Conservation (phyloP, 1,140 invertebrate genomes). For the Orussus abietinus region DNA sequence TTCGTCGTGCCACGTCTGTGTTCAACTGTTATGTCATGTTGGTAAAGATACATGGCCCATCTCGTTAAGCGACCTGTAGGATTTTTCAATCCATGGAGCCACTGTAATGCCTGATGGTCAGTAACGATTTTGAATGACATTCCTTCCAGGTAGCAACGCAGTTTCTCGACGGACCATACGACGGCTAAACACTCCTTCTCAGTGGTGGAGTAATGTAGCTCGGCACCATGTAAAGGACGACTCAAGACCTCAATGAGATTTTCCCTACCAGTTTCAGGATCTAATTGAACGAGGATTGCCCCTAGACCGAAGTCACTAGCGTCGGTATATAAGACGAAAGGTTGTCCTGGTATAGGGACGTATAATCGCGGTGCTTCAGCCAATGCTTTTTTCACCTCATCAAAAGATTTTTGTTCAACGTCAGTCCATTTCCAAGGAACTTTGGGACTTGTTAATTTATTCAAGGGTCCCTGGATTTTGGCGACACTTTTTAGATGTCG, state of each 20-base stretch:
- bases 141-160: slow-evolving; percentile 27
- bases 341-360: not conserved
- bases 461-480: slow-evolving; percentile 8
- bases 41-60: slow-evolving; percentile 8
- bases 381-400: slow-evolving; percentile 10
- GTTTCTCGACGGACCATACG: slow-evolving; percentile 19
- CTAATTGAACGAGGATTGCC: slow-evolving; percentile 2
- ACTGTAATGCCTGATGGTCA: slow-evolving; percentile 28
- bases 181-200: slow-evolving; percentile 12
- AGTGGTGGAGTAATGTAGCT: slow-evolving; percentile 3
- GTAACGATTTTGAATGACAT: slow-evolving; percentile 20
- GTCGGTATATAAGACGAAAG: slow-evolving; percentile 8
- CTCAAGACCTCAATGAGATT: slow-evolving; percentile 3
- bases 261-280: not conserved
- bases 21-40: slow-evolving; percentile 8
- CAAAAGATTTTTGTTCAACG: slow-evolving; percentile 10
- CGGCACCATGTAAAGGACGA: slow-evolving; percentile 2
- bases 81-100: slow-evolving; percentile 1
- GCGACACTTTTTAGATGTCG: not conserved
- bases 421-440: slow-evolving; percentile 12
- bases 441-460: slow-evolving; percentile 13
- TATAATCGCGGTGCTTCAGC: slow-evolving; percentile 2
- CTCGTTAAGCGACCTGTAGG: slow-evolving; percentile 6
- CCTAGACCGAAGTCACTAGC: slow-evolving; percentile 12
- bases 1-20: slow-evolving; percentile 8